Base-by-base conservation (phyloP, 1,140 invertebrate species). In the Mactra quadrangularis region DNA sequence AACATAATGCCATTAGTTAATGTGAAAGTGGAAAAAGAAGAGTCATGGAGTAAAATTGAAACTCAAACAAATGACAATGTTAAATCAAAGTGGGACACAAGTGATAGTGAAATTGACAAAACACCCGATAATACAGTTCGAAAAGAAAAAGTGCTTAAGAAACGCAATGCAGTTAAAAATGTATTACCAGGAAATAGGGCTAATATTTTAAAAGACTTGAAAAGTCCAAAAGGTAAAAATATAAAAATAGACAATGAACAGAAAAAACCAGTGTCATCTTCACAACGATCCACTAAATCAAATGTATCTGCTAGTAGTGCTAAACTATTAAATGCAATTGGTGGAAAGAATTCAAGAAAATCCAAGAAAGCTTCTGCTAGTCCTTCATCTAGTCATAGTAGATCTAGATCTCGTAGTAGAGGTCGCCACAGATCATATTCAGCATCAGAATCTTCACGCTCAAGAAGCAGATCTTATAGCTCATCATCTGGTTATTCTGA, bases 51-150 rank as follows among this genome's bases (percentile, higher is more conserved):
- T 78, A 89, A 91, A 74, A 88, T 91, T 66, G 90, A 91, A 41
- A 90, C 87, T 60, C 74, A 85, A 38, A 85, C 86, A 31, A 86
- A 82, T 33, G 87, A 87, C 55, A 87, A 86, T 72, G 82, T 84
- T 1, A 91, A 91, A 85, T 88, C 87, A 33, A 90, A 90, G 75
- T 91, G 90, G 90, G 90, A 91, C 59, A 91, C 90, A 35, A 91
- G 90, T 88, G 90, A 90, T 45, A 91, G 90, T 89, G 90, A 91
- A 35, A 77, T 78, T 45, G 89, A 90, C 50, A 76, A 86, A 59
- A 60, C 79, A 41, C 52, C 85, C 17, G 82, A 83, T 60, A 64
- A 64, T 60, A 79, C 79, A 29, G 27, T 55, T 33, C 85, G 77
- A 45, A 75, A 76, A 57, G 76, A 78, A 33, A 82, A 83, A 33